phyloP scores from a whole-genome alignment of 2,888 invertebrate genomes.

The Sepiola atlantica region DNA sequence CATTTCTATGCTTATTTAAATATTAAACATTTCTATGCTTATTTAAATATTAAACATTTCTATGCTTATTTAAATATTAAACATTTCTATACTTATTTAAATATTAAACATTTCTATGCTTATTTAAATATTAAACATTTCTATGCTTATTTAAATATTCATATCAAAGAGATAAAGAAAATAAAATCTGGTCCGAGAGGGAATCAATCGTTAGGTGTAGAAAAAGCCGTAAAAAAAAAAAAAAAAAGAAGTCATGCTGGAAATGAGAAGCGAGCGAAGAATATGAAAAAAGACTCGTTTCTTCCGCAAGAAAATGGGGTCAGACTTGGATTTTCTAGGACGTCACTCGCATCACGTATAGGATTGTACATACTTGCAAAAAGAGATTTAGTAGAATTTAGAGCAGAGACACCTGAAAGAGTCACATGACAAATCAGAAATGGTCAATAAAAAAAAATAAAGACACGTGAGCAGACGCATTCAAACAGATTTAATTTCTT shows the following conservation, averaged over 20 bases:
- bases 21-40: too few relatives aligned
- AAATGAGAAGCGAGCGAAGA: neutral
- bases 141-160: too few relatives aligned
- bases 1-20: too few relatives aligned
- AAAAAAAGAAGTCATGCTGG: neutral
- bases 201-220: neutral
- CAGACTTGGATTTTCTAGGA: neutral
- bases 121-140: too few relatives aligned
- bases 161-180: neutral
- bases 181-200: neutral
- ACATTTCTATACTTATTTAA: too few relatives aligned
- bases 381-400: neutral
- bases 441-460: neutral
- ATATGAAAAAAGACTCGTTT: too few relatives aligned
- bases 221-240: neutral
- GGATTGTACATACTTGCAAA: neutral
- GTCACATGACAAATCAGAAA: conserved; percentile 10
- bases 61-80: too few relatives aligned
- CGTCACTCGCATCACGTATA: neutral
- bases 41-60: too few relatives aligned
- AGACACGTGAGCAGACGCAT: too few relatives aligned
- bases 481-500: too few relatives aligned
- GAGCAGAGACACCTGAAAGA: neutral
- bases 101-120: too few relatives aligned
- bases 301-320: too few relatives aligned